phyloP scores from a whole-genome alignment of 2,797 vertebrate genomes.

The Erpetoichthys calabaricus region DNA sequence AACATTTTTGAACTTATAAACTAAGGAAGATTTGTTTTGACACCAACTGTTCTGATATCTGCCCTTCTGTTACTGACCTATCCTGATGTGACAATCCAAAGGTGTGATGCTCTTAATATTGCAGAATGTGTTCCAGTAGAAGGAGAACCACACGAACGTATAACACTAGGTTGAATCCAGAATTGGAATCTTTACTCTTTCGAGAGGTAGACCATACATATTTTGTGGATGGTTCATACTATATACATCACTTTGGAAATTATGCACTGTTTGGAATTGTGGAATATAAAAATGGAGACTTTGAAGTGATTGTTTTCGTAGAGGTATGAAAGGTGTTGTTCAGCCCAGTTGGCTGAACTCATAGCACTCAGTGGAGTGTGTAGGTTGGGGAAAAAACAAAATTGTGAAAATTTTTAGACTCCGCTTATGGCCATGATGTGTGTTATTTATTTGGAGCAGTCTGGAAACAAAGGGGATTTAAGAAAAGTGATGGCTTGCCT shows the following conservation, averaged over 20 bases:
- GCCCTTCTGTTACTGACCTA: too few species aligned
- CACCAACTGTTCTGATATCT: too few species aligned
- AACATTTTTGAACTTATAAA: too few species aligned
- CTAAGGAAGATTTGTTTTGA: too few species aligned
- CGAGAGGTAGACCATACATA: too few species aligned
- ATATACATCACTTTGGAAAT: not conserved
- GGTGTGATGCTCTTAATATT: too few species aligned
- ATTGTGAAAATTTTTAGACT: not conserved
- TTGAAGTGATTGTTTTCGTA: not conserved
- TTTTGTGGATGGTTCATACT: too few species aligned
- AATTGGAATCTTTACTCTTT: too few species aligned
- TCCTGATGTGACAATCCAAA: too few species aligned
- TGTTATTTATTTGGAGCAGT: not conserved
- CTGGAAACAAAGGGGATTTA: conserved; percentile 5
- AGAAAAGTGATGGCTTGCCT: not conserved
- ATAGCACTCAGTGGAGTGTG: conserved; percentile 11
- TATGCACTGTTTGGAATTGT: conserved; percentile 3
- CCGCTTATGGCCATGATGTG: conserved; percentile 1
- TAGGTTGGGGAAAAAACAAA: not conserved
- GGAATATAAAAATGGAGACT: not conserved
- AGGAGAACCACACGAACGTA: too few species aligned
- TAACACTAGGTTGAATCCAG: too few species aligned
- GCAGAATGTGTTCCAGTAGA: too few species aligned
- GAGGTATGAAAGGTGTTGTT: not conserved
- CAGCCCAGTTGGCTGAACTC: conserved; percentile 9